These are phyloP conservation scores for Aproaerema taeniolella DNA, from an alignment of 2,888 invertebrate species.

Conservation along the genomic window DNA sequence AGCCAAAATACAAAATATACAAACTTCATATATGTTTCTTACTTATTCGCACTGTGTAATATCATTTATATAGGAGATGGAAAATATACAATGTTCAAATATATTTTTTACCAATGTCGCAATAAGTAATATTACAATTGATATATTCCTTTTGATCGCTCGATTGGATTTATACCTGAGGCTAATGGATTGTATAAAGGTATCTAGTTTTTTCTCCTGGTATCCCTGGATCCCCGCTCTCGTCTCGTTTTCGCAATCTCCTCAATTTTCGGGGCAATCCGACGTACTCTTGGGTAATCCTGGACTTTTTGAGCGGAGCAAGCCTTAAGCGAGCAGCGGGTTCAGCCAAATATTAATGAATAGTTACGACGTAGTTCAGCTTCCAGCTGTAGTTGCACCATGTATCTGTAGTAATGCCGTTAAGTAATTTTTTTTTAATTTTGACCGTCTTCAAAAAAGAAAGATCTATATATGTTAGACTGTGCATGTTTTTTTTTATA, in stretches of 20 bases:
- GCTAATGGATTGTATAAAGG: too few relatives aligned
- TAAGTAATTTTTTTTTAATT: not conserved
- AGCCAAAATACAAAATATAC: too few relatives aligned
- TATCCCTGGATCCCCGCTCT: not conserved
- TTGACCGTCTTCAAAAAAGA: not conserved
- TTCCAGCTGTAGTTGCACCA: not conserved
- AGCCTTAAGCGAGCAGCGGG: conserved; percentile 15
- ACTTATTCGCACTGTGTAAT: too few relatives aligned
- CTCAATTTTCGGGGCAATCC: conserved; percentile 35
- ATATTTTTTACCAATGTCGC: too few relatives aligned
- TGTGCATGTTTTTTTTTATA: too few relatives aligned
- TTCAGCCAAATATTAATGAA: not conserved
- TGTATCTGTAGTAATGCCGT: not conserved
- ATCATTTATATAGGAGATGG: too few relatives aligned
- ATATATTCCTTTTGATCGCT: too few relatives aligned
- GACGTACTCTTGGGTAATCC: conserved; percentile 31
- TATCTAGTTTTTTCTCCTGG: not conserved
- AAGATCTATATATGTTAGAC: not conserved
- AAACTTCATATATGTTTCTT: too few relatives aligned
- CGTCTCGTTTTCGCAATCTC: conserved; percentile 24
- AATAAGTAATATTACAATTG: too few relatives aligned
- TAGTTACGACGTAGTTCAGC: not conserved
- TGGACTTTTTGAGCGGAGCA: conserved; percentile 23
- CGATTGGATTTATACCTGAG: too few relatives aligned
- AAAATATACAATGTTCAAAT: too few relatives aligned